phyloP scores from a whole-genome alignment of 2,797 vertebrate species.

The Ispidina lecontei region DNA sequence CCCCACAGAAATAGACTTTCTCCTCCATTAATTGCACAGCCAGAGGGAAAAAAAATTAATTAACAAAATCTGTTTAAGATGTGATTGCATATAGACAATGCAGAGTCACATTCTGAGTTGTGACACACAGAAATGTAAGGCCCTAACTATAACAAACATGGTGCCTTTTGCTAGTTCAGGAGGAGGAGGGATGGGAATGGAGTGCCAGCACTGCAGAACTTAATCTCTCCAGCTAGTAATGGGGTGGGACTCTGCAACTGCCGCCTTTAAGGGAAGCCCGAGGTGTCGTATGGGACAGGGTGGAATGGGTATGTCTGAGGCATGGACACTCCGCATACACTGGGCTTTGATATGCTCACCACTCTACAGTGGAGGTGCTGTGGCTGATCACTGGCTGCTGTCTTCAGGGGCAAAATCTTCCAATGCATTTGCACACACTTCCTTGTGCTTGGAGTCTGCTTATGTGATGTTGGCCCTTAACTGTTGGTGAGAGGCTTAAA shows the following conservation, averaged over 20 bases:
- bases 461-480: not conserved
- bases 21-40: not conserved
- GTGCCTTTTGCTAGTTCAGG: not conserved
- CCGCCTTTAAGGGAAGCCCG: not conserved
- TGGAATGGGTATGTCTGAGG: not conserved
- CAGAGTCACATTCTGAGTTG: not conserved
- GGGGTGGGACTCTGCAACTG: not conserved
- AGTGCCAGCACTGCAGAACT: not conserved
- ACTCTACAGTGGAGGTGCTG: not conserved
- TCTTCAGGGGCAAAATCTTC: not conserved
- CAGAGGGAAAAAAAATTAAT: not conserved
- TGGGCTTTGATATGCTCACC: not conserved
- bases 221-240: not conserved
- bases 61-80: not conserved
- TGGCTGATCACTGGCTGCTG: not conserved
- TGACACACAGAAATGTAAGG: not conserved
- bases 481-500: not conserved
- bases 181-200: not conserved
- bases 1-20: not conserved
- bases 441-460: not conserved
- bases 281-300: not conserved
- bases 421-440: not conserved
- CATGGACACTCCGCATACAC: not conserved
- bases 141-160: not conserved
- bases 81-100: not conserved